Evolutionary conservation across 1,140 invertebrate genomes (phyloP).

Genomic region (Diabrotica undecimpunctata): DNA sequence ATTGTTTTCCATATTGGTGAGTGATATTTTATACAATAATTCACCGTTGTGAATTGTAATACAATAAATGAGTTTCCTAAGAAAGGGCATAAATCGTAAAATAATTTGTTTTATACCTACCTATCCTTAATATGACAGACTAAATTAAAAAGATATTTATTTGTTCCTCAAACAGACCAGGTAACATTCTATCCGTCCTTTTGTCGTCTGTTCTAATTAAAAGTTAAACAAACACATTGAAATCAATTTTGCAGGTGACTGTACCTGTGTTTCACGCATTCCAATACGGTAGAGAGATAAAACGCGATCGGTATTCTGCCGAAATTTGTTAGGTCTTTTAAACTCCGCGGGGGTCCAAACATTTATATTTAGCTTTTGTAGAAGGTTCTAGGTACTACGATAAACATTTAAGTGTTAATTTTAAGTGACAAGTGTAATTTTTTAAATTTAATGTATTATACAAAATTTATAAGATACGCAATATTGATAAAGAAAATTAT

Average conservation of each 20-base stretch:
- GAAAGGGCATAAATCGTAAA: too few relatives aligned
- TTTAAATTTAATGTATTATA: too few relatives aligned
- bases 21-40: too few relatives aligned
- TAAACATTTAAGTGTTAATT: too few relatives aligned
- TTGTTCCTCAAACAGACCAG: not conserved
- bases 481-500: too few relatives aligned
- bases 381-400: not conserved
- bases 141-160: conserved; percentile 1
- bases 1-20: too few relatives aligned
- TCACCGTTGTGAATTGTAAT: too few relatives aligned
- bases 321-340: conserved; percentile 18
- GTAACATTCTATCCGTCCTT: not conserved
- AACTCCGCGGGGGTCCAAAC: conserved; percentile 5
- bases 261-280: conserved; percentile 12
- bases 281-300: conserved; percentile 15
- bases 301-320: conserved; percentile 12
- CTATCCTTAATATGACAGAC: not conserved
- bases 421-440: too few relatives aligned
- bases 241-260: conserved; percentile 6
- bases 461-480: too few relatives aligned
- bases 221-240: not conserved
- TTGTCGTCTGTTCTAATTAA: not conserved
- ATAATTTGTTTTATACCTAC: too few relatives aligned
- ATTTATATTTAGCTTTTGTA: conserved; percentile 7
- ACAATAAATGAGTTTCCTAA: too few relatives aligned